A percentile compares a stretch with the other conserved stretches of the same genome.
phyloP scores from a whole-genome alignment of 1,140 invertebrate genomes.

The Hycleus phaleratus region DNA sequence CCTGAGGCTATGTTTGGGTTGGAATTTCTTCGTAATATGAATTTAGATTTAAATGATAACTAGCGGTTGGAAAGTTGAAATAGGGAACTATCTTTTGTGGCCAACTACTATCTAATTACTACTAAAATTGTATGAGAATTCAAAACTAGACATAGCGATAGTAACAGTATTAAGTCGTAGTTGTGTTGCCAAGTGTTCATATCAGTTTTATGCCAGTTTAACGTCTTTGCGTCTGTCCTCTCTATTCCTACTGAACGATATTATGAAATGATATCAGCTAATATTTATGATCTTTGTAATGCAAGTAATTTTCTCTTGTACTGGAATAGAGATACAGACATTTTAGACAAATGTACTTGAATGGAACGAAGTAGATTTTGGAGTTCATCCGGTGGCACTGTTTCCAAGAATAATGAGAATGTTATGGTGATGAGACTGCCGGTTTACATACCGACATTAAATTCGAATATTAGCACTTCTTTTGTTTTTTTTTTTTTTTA shows the following conservation, averaged over 20 bases:
- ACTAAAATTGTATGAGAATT: too few species aligned
- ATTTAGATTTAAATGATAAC: too few species aligned
- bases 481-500: neutral
- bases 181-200: slow-evolving; percentile 4
- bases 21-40: too few species aligned
- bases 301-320: slow-evolving; percentile 25
- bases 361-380: slow-evolving; percentile 25
- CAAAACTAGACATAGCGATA: too few species aligned
- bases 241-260: too few species aligned
- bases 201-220: slow-evolving; percentile 12
- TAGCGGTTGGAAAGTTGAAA: too few species aligned
- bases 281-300: slow-evolving; percentile 29
- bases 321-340: slow-evolving; percentile 29
- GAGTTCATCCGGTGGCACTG: slow-evolving; percentile 19
- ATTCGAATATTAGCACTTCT: slow-evolving; percentile 29
- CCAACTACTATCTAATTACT: too few species aligned
- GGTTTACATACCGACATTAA: slow-evolving; percentile 34
- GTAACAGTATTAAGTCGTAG: too few species aligned
- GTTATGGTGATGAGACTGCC: slow-evolving; percentile 36
- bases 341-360: slow-evolving; percentile 33
- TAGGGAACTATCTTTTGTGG: too few species aligned
- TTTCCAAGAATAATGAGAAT: slow-evolving; percentile 37
- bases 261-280: slow-evolving; percentile 22
- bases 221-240: neutral
- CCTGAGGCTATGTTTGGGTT: too few species aligned